Conservation (phyloP, 30 jellyfish, hydroid and myxozoan genomes). For the Hydractinia echinata region DNA sequence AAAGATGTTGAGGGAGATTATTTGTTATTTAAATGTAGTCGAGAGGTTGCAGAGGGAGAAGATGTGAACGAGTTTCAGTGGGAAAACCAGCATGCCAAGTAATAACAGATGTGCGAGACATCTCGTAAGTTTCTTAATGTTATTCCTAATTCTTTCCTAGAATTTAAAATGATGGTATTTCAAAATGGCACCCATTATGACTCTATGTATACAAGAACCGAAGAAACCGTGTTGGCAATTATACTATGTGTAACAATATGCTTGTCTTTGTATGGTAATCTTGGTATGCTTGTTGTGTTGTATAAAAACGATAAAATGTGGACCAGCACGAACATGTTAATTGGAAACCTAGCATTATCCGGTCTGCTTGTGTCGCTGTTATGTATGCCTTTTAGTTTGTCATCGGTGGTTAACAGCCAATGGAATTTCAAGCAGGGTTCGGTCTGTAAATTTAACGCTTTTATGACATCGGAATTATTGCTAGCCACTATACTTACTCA, state of each 20-base stretch:
- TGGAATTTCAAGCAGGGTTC: slow-evolving; percentile 85
- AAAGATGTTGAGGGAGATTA: too few species aligned
- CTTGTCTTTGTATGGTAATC: slow-evolving; percentile 64
- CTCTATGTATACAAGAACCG: slow-evolving; percentile 43
- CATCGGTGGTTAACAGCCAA: slow-evolving; percentile 38
- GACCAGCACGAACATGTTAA: slow-evolving; percentile 88
- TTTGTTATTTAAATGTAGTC: too few species aligned
- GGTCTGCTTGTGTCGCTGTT: slow-evolving; percentile 56
- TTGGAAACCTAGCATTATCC: slow-evolving; percentile 79
- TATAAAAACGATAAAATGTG: slow-evolving; percentile 79
- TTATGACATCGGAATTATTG: slow-evolving; percentile 60
- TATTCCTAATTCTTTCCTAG: too few species aligned
- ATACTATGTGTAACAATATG: slow-evolving; percentile 43
- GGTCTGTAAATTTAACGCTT: slow-evolving; percentile 70
- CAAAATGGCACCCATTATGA: slow-evolving; percentile 9
- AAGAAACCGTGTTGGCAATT: slow-evolving; percentile 40
- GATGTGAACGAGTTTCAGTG: too few species aligned
- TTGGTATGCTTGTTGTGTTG: slow-evolving; percentile 61
- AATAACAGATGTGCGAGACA: too few species aligned
- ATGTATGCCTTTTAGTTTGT: slow-evolving; percentile 83
- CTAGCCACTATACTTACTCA: slow-evolving; percentile 79
- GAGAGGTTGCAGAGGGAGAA: too few species aligned
- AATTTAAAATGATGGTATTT: neutral
- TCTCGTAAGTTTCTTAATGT: too few species aligned
- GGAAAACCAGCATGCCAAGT: too few species aligned